Conservation (phyloP, 1,140 invertebrate genomes). For the Phocides pigmalion region DNA sequence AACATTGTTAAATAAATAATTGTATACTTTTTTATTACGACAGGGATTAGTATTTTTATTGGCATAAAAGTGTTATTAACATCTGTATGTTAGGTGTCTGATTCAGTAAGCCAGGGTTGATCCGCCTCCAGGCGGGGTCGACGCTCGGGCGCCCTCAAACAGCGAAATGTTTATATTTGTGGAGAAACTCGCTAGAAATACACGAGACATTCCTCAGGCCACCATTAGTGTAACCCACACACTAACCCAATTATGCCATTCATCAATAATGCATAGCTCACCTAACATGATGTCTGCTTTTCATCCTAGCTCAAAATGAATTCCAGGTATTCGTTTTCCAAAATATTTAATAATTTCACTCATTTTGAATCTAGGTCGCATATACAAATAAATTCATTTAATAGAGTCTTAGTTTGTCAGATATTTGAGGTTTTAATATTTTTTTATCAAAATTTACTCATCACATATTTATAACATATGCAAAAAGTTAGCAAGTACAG, state of each 20-base stretch:
- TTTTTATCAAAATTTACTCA: no score
- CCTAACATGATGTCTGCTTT: neutral
- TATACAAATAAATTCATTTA: neutral
- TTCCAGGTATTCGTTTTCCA: neutral
- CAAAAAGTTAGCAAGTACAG: no score
- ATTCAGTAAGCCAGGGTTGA: neutral
- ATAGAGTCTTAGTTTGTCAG: neutral
- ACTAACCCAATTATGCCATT: constrained; percentile 40
- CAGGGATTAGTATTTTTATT: no score
- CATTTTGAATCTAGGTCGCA: neutral
- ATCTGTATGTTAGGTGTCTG: neutral
- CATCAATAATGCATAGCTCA: constrained; percentile 23
- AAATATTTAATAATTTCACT: no score
- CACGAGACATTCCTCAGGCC: constrained; percentile 37
- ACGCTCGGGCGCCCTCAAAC: constrained; percentile 45
- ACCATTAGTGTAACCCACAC: constrained; percentile 31
- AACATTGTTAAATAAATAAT: no score
- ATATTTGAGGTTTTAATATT: neutral
- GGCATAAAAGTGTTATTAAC: no score
- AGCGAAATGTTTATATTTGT: constrained; percentile 52
- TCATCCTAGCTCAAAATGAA: neutral
- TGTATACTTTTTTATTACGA: no score
- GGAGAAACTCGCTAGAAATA: constrained; percentile 46
- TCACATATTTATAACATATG: no score
- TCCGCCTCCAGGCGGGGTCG: constrained; percentile 34